A percentile compares a stretch with the other conserved stretches of the same genome.
These are phyloP conservation scores for Diplodus puntazzo DNA, from an alignment of 2,797 vertebrate genomes.

Conservation along the genomic window DNA sequence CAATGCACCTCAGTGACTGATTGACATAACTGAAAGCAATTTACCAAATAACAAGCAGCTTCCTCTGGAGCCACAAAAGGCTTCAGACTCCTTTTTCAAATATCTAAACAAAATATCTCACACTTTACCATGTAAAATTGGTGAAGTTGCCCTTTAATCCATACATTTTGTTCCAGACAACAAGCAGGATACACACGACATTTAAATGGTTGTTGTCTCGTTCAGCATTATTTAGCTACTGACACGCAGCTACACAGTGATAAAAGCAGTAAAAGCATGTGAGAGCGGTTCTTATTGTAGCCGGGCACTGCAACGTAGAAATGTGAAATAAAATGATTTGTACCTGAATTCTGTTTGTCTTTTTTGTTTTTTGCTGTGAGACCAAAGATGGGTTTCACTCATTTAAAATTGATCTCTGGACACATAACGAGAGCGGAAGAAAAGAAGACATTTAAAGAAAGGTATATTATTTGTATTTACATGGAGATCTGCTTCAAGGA, in stretches of 20 bases:
- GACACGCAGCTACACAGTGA: constrained; percentile 1
- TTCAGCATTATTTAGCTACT: constrained; percentile 22
- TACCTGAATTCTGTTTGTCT: neutral
- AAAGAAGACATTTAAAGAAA: no score
- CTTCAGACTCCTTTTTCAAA: no score
- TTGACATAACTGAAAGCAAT: no score
- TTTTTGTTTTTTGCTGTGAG: neutral
- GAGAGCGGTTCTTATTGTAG: constrained; percentile 35
- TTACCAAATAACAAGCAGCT: no score
- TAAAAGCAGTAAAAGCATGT: constrained; percentile 2
- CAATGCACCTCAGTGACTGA: no score
- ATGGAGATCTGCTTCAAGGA: neutral
- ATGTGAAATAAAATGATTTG: constrained; percentile 62
- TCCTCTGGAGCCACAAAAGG: no score
- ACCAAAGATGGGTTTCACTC: neutral
- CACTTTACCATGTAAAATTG: no score
- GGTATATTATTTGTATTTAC: neutral
- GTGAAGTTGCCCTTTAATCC: neutral
- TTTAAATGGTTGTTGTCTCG: neutral
- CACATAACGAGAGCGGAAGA: neutral
- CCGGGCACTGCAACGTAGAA: constrained; percentile 31
- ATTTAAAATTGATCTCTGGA: neutral
- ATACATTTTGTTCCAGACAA: constrained; percentile 5
- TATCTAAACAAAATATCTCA: no score
- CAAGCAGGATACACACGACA: neutral